Percentiles rank a stretch among this genome's conserved stretches.
Conservation (phyloP, 2,888 invertebrate species). For the Melanchra persicariae region DNA sequence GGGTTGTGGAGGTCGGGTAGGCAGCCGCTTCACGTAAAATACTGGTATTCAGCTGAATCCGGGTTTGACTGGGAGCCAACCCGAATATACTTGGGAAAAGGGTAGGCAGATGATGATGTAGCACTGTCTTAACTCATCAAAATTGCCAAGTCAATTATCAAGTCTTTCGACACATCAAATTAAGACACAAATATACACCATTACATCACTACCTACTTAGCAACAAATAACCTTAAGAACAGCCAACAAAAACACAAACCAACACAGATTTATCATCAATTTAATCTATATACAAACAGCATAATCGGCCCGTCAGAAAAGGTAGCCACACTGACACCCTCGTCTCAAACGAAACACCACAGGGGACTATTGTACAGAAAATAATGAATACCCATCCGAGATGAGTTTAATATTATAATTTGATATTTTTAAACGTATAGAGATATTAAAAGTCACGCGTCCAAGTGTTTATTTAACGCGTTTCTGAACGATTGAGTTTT, state of each 20-base stretch:
- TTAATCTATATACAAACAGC: constrained; percentile 69
- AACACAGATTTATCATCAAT: constrained; percentile 67
- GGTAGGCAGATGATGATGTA: too few species aligned
- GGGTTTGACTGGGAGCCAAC: too few species aligned
- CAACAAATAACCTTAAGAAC: constrained; percentile 50
- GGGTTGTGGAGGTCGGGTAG: too few species aligned
- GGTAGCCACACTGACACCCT: constrained; percentile 67
- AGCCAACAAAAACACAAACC: constrained; percentile 57
- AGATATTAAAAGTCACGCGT: constrained; percentile 90
- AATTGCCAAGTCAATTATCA: background rate
- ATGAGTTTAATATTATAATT: constrained; percentile 90
- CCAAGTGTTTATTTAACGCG: constrained; percentile 89
- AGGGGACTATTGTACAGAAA: constrained; percentile 86
- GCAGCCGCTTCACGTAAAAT: too few species aligned
- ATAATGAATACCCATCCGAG: constrained; percentile 85
- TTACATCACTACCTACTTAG: constrained; percentile 50
- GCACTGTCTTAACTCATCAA: background rate
- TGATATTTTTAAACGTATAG: constrained; percentile 90
- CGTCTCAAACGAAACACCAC: constrained; percentile 71
- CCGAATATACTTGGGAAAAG: too few species aligned
- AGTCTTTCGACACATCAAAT: constrained; percentile 14
- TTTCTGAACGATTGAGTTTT: constrained; percentile 82
- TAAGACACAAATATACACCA: constrained; percentile 26
- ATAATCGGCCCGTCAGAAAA: constrained; percentile 64
- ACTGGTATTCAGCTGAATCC: too few species aligned